These are phyloP conservation scores for Scrobipalpa atriplicella DNA, from an alignment of 2,888 invertebrate genomes.

Conservation along the genomic window DNA sequence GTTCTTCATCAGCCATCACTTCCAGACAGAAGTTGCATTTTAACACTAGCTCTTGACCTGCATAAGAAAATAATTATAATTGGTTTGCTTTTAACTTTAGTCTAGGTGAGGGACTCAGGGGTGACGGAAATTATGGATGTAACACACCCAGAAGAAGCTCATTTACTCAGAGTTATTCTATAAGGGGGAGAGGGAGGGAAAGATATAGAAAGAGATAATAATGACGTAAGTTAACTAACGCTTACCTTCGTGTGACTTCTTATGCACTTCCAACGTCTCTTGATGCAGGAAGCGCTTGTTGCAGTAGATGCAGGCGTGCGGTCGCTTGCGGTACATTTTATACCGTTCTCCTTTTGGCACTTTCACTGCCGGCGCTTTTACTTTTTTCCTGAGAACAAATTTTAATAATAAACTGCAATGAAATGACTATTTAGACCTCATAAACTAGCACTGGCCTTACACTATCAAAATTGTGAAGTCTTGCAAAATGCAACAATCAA, in stretches of 20 bases:
- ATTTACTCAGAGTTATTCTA: too few relatives aligned
- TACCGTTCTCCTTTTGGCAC: conserved; percentile 29
- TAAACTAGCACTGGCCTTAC: too few relatives aligned
- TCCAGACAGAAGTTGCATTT: conserved; percentile 63
- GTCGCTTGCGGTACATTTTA: conserved; percentile 54
- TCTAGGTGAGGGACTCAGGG: too few relatives aligned
- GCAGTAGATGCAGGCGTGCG: conserved; percentile 67
- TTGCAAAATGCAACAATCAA: too few relatives aligned
- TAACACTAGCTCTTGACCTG: conserved; percentile 48
- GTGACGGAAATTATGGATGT: too few relatives aligned
- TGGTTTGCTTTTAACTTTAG: too few relatives aligned
- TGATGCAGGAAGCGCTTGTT: conserved; percentile 67
- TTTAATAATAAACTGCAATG: not conserved
- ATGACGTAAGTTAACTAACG: too few relatives aligned
- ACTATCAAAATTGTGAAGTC: too few relatives aligned
- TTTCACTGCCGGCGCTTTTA: conserved; percentile 1
- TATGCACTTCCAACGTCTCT: conserved; percentile 66
- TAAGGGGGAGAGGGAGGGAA: too few relatives aligned
- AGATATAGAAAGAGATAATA: too few relatives aligned
- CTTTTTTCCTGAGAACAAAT: conserved; percentile 21
- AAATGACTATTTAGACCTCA: too few relatives aligned
- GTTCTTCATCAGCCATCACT: conserved; percentile 43
- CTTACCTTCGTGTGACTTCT: conserved; percentile 55
- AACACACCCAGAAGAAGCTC: too few relatives aligned
- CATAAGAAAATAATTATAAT: not conserved